A percentile compares a stretch with the other conserved stretches of the same genome.
Evolutionary conservation across 2,888 invertebrate species (phyloP).

Genomic region (Ferrisia virgata): DNA sequence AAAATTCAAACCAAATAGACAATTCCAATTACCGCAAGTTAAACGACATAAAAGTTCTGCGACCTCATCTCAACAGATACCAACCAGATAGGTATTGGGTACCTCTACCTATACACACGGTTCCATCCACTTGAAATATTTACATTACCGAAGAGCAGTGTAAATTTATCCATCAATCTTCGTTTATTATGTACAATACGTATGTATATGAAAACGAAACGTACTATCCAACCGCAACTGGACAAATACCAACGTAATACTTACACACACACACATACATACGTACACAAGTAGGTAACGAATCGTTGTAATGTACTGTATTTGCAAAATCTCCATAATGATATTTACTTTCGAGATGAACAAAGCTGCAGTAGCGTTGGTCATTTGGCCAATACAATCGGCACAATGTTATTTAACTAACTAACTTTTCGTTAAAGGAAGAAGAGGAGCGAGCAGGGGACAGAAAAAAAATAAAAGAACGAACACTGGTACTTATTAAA

Average conservation of each 20-base stretch:
- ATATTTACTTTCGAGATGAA: background rate
- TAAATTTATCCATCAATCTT: constrained; percentile 3
- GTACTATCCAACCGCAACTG: background rate
- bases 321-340: background rate
- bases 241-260: background rate
- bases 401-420: background rate
- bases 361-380: background rate
- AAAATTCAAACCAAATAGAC: background rate
- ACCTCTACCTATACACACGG: background rate
- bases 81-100: too few species aligned
- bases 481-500: background rate
- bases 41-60: background rate
- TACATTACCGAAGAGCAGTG: background rate
- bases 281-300: too few species aligned
- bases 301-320: background rate
- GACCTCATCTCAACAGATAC: background rate
- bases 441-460: background rate
- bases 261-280: too few species aligned
- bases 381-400: background rate
- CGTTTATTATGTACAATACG: background rate
- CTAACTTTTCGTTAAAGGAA: background rate
- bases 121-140: background rate
- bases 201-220: too few species aligned
- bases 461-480: background rate
- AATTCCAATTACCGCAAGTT: background rate